Evolutionary conservation across 1,140 invertebrate species (phyloP), one percentile per base, ranked within the genome.

Genomic region (Sitophilus oryzae): DNA sequence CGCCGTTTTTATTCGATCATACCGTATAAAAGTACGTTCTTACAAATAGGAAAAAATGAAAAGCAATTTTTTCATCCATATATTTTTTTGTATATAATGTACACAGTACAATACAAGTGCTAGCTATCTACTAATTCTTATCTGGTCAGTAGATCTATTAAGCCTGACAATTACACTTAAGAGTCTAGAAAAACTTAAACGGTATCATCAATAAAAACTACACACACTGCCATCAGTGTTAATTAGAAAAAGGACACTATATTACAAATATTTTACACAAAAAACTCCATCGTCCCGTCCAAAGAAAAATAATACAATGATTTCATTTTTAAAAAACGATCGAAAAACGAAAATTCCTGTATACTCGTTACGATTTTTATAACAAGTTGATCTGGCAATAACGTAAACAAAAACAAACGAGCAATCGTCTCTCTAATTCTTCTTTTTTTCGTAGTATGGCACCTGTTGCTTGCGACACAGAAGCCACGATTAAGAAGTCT

Each of bases 81-180:
- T 66, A 66, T 65, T 65, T 64, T 60, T 58, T 60, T 63, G 52
- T 63, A 61, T 63, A 66, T 66, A 66, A 65, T 66, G 63, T 66
- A 66, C 65, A 66, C 61, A 65, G 65, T 66, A 66, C 65, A 66
- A 63, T 66, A 66, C 63, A 63, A 50, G 59, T 63, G 62, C 58
- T 65, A 65, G 37, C 56, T 63, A 61, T 64, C 57, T 62, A 61
- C 56, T 61, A 52, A 64, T 57, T n/a, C n/a, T 43, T 56, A 57
- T 45, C 62, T 60, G 49, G 57, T 64, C 64, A 66, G 62, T 63
- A 64, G 62, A 63, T 65, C 61, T 63, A 61, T 50, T 43, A 66
- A 66, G 63, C 65, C 63, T 61, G 65, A 65, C 61, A 60, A 59
- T 59, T 57, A 59, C 56, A 52, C 51, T 35, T 55, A 56, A 52